Evolutionary conservation across 2,113 vertebrate species (phyloP), one percentile per base, ranked within the genome.

Genomic region (Ursus arctos): DNA sequence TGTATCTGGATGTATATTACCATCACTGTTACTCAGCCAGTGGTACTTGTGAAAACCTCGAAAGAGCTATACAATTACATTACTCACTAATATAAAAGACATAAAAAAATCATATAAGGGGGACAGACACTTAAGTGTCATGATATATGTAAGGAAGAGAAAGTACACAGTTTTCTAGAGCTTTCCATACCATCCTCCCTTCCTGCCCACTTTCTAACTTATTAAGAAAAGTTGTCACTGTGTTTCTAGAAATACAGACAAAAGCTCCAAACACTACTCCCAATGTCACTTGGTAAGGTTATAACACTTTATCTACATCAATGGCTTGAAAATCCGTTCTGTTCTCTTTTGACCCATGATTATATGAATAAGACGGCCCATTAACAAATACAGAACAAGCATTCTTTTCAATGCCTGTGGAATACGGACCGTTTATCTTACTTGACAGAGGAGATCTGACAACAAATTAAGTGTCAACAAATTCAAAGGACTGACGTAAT

Each of bases 111-210:
- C 57, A 43, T 14, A 1, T 47, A 80, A 65, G 24, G 26, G 11
- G 71, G 33, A 79, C 22, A 79, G 6, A 79, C 55, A 77, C 36
- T 18, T 97, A 67, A 69, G 8, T 36, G 40, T 43, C 83, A 31
- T 49, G 19, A 82, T 21, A 53, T 61, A 49, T 4, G 3, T 53
- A 74, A 16, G 21, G 43, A 87, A 87, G n/a, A 21, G 57, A 87
- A 53, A 36, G 4, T 6, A 31, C 1, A 19, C 36, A 7, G 24
- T n/a, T 83, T 57, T 15, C 1, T 36, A 36, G 13, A 67, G 7
- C 4, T 22, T 47, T 7, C 15, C 0, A 4, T 18, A 53, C 3
- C 21, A 67, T 33, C 0, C 1, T 59, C 0, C 3, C 67, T 61
- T 61, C 15, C 28, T 82, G 4, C 13, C n/a, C 31, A 28, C n/a